These are phyloP conservation scores for Gavialis gangeticus DNA, from an alignment of 2,113 vertebrate species.

Conservation along the genomic window DNA sequence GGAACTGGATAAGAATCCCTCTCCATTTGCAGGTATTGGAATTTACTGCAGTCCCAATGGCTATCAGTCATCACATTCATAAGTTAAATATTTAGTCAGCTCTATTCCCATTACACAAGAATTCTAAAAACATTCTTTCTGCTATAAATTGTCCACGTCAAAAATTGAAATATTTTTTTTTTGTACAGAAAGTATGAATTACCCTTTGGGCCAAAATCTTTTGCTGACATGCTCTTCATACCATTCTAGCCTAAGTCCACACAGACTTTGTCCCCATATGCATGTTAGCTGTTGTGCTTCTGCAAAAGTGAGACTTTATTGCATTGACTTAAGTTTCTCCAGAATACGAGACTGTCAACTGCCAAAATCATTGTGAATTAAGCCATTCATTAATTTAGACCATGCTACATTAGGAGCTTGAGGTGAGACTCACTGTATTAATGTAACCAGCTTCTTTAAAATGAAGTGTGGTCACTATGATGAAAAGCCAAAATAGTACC, in stretches of 20 bases:
- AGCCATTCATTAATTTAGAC: conserved; percentile 15
- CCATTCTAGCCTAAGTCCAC: no score
- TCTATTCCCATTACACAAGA: conserved; percentile 22
- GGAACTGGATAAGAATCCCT: background rate
- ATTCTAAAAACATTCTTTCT: conserved; percentile 24
- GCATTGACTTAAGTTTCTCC: background rate
- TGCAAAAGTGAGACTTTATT: background rate
- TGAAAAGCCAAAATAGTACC: conserved; percentile 50
- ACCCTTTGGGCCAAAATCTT: background rate
- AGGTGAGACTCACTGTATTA: conserved; percentile 26
- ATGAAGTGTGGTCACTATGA: conserved; percentile 37
- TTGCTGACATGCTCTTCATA: background rate
- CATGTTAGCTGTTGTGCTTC: background rate
- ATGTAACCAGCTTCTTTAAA: conserved; percentile 33
- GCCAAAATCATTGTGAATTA: background rate
- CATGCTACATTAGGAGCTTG: background rate
- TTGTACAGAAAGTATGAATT: background rate
- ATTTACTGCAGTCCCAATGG: conserved; percentile 13
- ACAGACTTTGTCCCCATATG: background rate
- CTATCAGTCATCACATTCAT: background rate
- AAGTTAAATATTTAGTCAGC: conserved; percentile 46
- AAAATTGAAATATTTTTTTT: background rate
- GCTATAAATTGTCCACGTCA: background rate
- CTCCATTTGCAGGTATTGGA: background rate
- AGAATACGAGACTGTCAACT: background rate